Evolutionary conservation across 2,888 invertebrate genomes (phyloP), one percentile per base, ranked within the genome.

Genomic region (Agrenia bidenticulata): DNA sequence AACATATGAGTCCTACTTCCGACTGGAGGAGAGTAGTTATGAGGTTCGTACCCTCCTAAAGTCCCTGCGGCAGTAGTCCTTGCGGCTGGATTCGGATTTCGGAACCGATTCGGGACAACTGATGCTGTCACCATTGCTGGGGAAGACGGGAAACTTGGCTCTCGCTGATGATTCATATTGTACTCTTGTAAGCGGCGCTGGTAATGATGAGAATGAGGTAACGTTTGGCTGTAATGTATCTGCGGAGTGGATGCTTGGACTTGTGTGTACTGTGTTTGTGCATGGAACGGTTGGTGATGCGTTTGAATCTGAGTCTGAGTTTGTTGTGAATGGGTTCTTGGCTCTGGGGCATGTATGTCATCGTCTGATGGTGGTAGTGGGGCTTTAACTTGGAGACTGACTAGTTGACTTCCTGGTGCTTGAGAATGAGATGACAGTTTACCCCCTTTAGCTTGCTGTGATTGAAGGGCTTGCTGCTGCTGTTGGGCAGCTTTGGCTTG

Each of bases 191-290:
- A 41, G 26, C 13, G 19, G 49, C 7, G 45, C 27, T 17, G 50
- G 2, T 61, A 66, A 45, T 61, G 61, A 45, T 66, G 65, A 13
- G 56, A 60, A 61, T 63, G 67, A 17, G 67, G 67, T 13, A 67
- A 58, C 2, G 67, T 67, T 32, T 67, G 67, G 41, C 61, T 67
- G 41, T 67, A 63, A 45, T 42, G 15, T 15, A 27, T 19, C 23
- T 23, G 24, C n/a, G 58, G 19, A 9, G 26, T n/a, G n/a, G 27
- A 13, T 56, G 41, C 45, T 27, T 27, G 32, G 5, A 53, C 9
- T 2, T 15, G 63, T 49, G 58, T n/a, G n/a, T n/a, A n/a, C n/a
- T n/a, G 19, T 26, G 39, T 56, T 1, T 39, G 17, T 11, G 26
- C 23, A 27, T 62, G 45, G n/a, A 45, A 4, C 15, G 39, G 56